These are phyloP conservation scores for Hyperopisus bebe DNA, from an alignment of 2,113 vertebrate genomes.

Conservation along the genomic window DNA sequence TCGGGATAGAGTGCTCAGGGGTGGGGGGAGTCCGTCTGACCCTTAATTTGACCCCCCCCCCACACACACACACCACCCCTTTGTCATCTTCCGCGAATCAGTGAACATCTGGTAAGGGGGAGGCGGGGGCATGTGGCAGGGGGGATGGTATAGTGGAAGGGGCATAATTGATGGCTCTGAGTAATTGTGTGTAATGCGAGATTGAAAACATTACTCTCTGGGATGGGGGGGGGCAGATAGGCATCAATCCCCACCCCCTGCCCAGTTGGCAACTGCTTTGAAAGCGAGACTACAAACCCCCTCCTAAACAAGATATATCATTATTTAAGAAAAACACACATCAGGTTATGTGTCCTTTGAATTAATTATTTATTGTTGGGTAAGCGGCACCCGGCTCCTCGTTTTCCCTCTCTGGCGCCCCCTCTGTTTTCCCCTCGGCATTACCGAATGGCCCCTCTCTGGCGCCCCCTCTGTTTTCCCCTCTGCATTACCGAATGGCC, in stretches of 20 bases:
- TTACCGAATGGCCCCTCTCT: neutral
- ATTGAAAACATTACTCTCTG: conserved; percentile 54
- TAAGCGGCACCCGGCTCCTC: neutral
- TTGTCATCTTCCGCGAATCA: conserved; percentile 44
- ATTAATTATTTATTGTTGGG: neutral
- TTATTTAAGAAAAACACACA: neutral
- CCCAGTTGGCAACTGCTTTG: neutral
- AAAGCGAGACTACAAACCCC: neutral
- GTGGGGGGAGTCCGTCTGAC: conserved; percentile 39
- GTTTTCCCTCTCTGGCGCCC: neutral
- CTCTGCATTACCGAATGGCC: neutral
- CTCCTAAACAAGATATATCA: neutral
- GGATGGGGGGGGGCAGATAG: conserved; percentile 25
- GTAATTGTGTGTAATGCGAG: conserved; percentile 64
- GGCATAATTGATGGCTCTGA: conserved; percentile 56
- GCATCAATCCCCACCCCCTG: neutral
- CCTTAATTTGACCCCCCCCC: conserved; percentile 37
- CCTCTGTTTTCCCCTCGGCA: neutral
- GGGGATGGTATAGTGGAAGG: conserved; percentile 27
- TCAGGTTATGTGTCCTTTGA: neutral
- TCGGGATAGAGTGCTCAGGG: conserved; percentile 35
- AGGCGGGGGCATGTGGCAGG: conserved; percentile 24
- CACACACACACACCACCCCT: conserved; percentile 18
- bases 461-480: neutral
- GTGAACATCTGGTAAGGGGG: conserved; percentile 58